Evolutionary conservation across 1,140 invertebrate genomes (phyloP), one percentile per base, ranked within the genome.

Genomic region (Caenorhabditis remanei): DNA sequence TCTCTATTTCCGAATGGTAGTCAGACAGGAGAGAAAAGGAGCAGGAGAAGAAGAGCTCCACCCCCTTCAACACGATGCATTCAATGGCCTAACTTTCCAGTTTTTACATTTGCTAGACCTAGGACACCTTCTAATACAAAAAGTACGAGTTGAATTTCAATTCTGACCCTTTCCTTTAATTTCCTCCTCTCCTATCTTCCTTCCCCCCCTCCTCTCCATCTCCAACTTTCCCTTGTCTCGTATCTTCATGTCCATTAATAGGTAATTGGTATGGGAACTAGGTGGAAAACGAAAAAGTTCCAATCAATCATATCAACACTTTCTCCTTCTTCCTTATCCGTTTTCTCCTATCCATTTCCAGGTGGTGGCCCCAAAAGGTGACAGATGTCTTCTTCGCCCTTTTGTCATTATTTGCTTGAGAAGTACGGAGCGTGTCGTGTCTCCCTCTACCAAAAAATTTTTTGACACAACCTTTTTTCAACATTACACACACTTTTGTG

Each of bases 131-230:
- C 53, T 58, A 21, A 84, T 43, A 19, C 83, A n/a, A 41, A 63
- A 41, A 58, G 83, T 58, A 16, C 58, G 40, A 85, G 58, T 56
- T 63, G 83, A 46, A 85, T 85, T 85, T 85, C 83, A 50, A 85
- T 85, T 85, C 21, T 65, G 32, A 32, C 32, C 13, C 13, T n/a
- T n/a, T 40, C 43, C 13, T 40, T 50, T 50, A 53, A n/a, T 84
- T 32, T 85, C 61, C 24, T 24, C 21, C 82, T 58, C 43, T 32
- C 19, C 65, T 19, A 56, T 83, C 53, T n/a, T n/a, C 50, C 32
- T 24, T 56, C 46, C 32, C 41, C 48, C 50, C 83, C n/a, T 65
- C 32, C n/a, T 41, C 32, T 14, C 24, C 46, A 24, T 8, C 40
- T 53, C 53, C 71, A 13, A 14, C 40, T 41, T 50, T 50, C n/a